phyloP scores from a whole-genome alignment of 2,888 invertebrate species.

The Troglohyphantes excavatus region DNA sequence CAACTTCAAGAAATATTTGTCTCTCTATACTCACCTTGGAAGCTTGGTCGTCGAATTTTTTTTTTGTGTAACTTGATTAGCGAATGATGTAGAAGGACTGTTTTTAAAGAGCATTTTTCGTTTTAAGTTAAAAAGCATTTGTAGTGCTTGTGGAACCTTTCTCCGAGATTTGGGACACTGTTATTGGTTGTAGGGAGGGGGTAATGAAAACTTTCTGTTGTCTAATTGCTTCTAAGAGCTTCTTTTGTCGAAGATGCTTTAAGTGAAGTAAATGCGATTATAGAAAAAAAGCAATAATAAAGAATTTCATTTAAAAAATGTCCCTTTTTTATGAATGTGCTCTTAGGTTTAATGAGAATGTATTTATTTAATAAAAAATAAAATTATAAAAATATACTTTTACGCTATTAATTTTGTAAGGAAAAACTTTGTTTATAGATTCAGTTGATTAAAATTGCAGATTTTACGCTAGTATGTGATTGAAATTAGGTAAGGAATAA shows the following conservation, averaged over 20 bases:
- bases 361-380: slow-evolving; percentile 6
- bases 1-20: slow-evolving; percentile 23
- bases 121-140: slow-evolving; percentile 49
- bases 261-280: slow-evolving; percentile 47
- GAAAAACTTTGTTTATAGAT: too few relatives aligned
- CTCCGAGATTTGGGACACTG: slow-evolving; percentile 18
- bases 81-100: neutral
- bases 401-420: too few relatives aligned
- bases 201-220: slow-evolving; percentile 58
- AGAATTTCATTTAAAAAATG: neutral
- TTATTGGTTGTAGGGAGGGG: neutral
- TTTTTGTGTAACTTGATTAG: slow-evolving; percentile 43
- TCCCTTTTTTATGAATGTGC: neutral
- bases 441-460: too few relatives aligned
- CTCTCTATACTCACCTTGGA: slow-evolving; percentile 21
- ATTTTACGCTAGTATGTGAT: too few relatives aligned
- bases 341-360: neutral
- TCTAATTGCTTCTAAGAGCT: slow-evolving; percentile 62
- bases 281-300: slow-evolving; percentile 22
- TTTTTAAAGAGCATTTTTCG: slow-evolving; percentile 21
- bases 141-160: slow-evolving; percentile 4
- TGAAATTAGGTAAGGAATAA: too few relatives aligned
- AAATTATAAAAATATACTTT: neutral
- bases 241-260: slow-evolving; percentile 48
- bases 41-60: neutral